These are phyloP conservation scores for Neolamprologus falcicula DNA, from an alignment of 2,113 vertebrate species.

Conservation along the genomic window DNA sequence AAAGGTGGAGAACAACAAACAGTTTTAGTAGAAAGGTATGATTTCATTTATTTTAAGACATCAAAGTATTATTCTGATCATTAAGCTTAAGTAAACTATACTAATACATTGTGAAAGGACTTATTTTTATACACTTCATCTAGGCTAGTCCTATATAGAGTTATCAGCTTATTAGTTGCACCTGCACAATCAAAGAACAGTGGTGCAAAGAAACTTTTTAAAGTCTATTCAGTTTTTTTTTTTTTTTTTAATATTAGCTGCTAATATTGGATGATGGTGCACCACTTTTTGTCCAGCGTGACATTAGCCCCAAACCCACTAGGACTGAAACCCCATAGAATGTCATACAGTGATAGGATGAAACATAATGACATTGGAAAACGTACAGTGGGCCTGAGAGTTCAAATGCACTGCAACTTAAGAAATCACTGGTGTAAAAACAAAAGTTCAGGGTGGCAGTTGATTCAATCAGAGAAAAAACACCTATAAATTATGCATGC, in stretches of 20 bases:
- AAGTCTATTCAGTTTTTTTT: accelerated
- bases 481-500: neutral
- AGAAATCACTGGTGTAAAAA: neutral
- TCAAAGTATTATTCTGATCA: too few species aligned
- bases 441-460: neutral
- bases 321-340: neutral
- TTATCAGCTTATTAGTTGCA: neutral
- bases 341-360: neutral
- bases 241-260: neutral
- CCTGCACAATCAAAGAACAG: neutral
- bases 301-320: neutral
- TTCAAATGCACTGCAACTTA: neutral
- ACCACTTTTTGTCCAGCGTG: neutral
- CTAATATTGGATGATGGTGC: neutral
- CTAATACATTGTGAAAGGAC: too few species aligned
- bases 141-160: neutral
- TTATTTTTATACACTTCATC: neutral
- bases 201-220: neutral
- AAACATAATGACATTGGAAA: neutral
- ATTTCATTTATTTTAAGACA: too few species aligned
- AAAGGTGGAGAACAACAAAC: too few species aligned
- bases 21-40: too few species aligned
- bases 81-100: too few species aligned
- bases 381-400: neutral
- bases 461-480: neutral